Evolutionary conservation across 2,888 invertebrate genomes (phyloP).

Genomic region (Dryadula phaetusa): DNA sequence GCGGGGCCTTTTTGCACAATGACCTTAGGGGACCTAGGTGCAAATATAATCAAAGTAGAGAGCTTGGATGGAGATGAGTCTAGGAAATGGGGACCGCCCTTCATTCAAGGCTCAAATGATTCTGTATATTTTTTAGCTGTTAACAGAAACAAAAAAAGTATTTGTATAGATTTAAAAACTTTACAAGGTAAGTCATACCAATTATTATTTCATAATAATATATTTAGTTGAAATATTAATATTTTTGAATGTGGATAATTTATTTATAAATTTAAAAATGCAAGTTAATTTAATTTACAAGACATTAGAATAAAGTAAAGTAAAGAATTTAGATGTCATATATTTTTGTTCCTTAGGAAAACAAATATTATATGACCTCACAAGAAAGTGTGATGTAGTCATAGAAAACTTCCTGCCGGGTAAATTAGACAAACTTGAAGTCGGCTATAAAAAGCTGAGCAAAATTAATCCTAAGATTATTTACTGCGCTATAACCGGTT

Average conservation of each 20-base stretch:
- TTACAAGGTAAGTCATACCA: constrained; percentile 79
- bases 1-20: constrained; percentile 98
- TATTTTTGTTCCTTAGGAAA: constrained; percentile 64
- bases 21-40: constrained; percentile 96
- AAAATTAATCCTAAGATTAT: constrained; percentile 90
- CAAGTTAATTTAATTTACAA: too few relatives aligned
- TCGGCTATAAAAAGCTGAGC: constrained; percentile 92
- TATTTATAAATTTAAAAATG: too few relatives aligned
- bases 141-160: constrained; percentile 97
- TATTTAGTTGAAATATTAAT: too few relatives aligned
- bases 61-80: constrained; percentile 93
- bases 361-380: constrained; percentile 88
- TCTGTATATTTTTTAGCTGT: constrained; percentile 93
- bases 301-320: too few relatives aligned
- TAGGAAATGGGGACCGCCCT: constrained; percentile 97
- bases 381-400: constrained; percentile 91
- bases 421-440: constrained; percentile 88
- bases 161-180: constrained; percentile 93
- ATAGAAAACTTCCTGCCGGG: constrained; percentile 98
- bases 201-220: neutral
- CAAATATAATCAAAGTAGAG: constrained; percentile 96
- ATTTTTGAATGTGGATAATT: too few relatives aligned
- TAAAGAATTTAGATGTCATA: neutral
- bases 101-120: constrained; percentile 86
- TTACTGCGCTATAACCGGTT: constrained; percentile 97